phyloP scores from a whole-genome alignment of 2,888 invertebrate species.

The Leptinotarsa tumamoca region DNA sequence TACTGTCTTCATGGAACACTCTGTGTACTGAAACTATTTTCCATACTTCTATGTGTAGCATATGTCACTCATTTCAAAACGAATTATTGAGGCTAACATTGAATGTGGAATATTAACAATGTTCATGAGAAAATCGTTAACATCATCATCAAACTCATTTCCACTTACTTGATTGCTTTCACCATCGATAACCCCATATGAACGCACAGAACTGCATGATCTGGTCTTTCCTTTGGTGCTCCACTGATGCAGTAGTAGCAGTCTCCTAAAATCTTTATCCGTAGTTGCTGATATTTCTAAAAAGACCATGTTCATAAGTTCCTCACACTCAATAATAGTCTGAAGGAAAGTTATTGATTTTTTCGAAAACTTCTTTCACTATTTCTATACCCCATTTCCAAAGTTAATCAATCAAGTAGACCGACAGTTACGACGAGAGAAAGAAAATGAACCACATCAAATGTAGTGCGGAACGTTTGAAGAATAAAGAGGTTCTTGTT shows the following conservation, averaged over 20 bases:
- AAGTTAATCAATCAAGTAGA: background rate
- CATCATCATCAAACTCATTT: background rate
- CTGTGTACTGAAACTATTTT: too few relatives aligned
- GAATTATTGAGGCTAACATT: too few relatives aligned
- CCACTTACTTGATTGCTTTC: conserved; percentile 91
- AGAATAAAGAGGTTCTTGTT: too few relatives aligned
- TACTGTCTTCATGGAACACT: too few relatives aligned
- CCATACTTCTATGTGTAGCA: too few relatives aligned
- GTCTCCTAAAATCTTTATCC: conserved; percentile 96
- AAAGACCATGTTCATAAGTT: conserved; percentile 4
- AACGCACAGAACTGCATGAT: conserved; percentile 93
- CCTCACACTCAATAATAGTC: too few relatives aligned
- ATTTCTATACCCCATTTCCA: background rate
- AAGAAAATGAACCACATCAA: background rate
- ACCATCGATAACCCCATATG: conserved; percentile 98
- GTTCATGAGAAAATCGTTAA: too few relatives aligned
- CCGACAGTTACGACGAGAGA: background rate
- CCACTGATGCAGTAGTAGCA: conserved; percentile 99
- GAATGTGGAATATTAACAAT: too few relatives aligned
- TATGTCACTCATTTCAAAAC: too few relatives aligned
- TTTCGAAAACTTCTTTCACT: too few relatives aligned
- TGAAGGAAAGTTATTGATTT: too few relatives aligned
- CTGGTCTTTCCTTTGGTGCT: conserved; percentile 88
- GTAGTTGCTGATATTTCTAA: conserved; percentile 92
- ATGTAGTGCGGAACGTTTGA: background rate